Evolutionary conservation across 1,140 invertebrate species (phyloP), one percentile per base, ranked within the genome.

Genomic region (Drosophila lacteicornis): DNA sequence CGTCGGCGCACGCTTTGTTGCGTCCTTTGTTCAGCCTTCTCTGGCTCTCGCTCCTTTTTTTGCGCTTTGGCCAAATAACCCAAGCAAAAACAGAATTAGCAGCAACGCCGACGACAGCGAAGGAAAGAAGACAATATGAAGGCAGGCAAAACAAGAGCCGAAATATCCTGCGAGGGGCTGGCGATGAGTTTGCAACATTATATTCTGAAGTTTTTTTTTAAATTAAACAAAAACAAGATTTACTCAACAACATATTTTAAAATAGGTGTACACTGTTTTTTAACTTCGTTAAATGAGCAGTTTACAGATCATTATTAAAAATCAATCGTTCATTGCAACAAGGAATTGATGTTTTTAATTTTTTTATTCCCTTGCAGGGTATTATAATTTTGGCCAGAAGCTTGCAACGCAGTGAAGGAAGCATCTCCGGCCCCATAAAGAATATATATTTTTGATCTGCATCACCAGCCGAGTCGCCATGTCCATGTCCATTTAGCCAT

Each of bases 71-170:
- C 70, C 50, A 67, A 85, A 81, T 79, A 85, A 74, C 60, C 78
- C 59, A 77, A 78, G 80, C 68, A 87, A 88, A 83, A 88, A 86
- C 76, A 87, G 84, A 86, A 86, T 86, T 87, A 86, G 83, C 80
- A 82, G 79, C 69, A 65, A 80, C 78, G 73, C 47, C 60, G 51
- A 70, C 59, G 66, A 71, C 46, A 80, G 33, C 74, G 59, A 62
- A 61, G 27, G 59, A 50, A 74, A 66, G 55, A 74, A 66, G 51
- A 57, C 19, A 68, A 78, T 65, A 77, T 56, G 50, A 53, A 68
- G 61, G 58, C 59, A 86, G 83, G 66, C 71, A 87, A 82, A 82
- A 73, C 67, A 82, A 62, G 43, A 51, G 47, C 46, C 58, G 40
- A 49, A 80, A 65, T 43, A 19, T 51, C 36, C 17, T 13, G 17